phyloP scores from a whole-genome alignment of 1,140 invertebrate genomes.

The Sycophaga agraensis region DNA sequence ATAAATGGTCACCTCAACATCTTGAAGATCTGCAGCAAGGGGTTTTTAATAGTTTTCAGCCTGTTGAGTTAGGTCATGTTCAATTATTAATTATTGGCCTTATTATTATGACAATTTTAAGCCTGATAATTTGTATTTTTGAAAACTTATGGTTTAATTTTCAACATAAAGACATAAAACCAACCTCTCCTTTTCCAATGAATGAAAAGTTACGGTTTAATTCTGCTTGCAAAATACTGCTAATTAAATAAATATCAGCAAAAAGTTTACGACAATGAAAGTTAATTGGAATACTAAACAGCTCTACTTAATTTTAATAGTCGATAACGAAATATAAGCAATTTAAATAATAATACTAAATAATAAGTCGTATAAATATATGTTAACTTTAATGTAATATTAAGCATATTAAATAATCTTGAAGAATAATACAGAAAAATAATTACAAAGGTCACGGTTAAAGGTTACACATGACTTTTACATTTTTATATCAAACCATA shows the following conservation, averaged over 20 bases:
- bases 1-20: conserved; percentile 36
- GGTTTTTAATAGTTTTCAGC: conserved; percentile 25
- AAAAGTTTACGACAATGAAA: too few relatives aligned
- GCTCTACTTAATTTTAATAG: too few relatives aligned
- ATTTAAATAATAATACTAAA: not conserved
- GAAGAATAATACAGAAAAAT: conserved; percentile 35
- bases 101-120: conserved; percentile 30
- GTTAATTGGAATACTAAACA: too few relatives aligned
- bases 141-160: conserved; percentile 37
- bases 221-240: too few relatives aligned
- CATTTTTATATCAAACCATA: conserved; percentile 32
- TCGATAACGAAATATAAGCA: not conserved
- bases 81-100: conserved; percentile 27
- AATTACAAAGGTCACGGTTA: conserved; percentile 27
- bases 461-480: conserved; percentile 19
- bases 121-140: conserved; percentile 36
- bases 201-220: too few relatives aligned
- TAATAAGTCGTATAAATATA: not conserved
- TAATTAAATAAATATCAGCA: too few relatives aligned
- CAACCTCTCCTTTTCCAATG: too few relatives aligned
- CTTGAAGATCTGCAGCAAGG: conserved; percentile 9
- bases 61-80: conserved; percentile 38
- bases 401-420: conserved; percentile 33
- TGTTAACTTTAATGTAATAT: conserved; percentile 31
- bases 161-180: not conserved